Percentiles rank a stretch among this genome's conserved stretches.
These are phyloP conservation scores for Montipora sp. DNA, from an alignment of 64 coral and sea anemone species.

Conservation along the genomic window DNA sequence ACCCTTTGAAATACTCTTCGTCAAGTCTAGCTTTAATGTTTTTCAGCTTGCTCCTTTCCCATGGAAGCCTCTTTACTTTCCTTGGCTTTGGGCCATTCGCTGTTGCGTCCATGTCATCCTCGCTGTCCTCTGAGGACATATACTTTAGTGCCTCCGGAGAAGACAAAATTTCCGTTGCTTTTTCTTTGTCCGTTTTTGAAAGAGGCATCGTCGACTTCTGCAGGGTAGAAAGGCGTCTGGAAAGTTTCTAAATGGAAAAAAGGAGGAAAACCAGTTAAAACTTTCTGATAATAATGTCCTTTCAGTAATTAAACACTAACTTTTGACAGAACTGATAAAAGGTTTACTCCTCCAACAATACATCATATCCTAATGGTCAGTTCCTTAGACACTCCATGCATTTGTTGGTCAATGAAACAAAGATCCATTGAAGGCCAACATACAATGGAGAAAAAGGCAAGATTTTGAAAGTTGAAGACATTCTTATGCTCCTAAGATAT, in stretches of 20 bases:
- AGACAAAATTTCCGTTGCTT: slow-evolving; percentile 1
- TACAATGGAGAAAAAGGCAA: no score
- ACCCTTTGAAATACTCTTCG: neutral
- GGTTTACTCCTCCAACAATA: no score
- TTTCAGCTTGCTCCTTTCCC: neutral
- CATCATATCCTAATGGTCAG: no score
- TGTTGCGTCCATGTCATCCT: neutral
- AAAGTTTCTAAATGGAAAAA: slow-evolving; percentile 26
- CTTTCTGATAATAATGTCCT: no score
- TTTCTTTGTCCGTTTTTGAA: neutral
- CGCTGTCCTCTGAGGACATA: slow-evolving; percentile 17
- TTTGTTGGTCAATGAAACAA: no score
- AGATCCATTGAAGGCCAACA: no score
- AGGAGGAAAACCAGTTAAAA: neutral
- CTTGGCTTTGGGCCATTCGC: neutral
- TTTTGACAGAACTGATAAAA: no score
- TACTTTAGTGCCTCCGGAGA: neutral
- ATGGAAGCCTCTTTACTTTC: neutral
- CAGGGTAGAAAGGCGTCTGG: slow-evolving; percentile 7
- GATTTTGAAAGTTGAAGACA: no score
- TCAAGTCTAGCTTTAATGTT: neutral
- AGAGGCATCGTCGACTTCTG: neutral
- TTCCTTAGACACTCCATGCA: no score
- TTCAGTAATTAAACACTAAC: no score
- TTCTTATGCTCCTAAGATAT: no score